Evolutionary conservation across 2,113 vertebrate species (phyloP).

Genomic region (Sisor rabdophorus): DNA sequence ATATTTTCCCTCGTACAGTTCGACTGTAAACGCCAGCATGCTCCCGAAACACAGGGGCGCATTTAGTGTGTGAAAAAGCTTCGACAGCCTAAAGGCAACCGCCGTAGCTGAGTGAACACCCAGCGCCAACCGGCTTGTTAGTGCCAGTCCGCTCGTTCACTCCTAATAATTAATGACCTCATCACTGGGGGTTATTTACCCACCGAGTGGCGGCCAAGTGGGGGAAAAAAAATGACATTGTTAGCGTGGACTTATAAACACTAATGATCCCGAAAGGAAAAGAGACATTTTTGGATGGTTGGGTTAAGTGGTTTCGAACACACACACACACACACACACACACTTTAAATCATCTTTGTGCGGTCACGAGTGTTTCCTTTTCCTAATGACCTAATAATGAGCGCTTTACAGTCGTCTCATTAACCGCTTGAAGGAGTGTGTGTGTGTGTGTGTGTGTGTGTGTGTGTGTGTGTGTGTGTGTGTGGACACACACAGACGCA

Average conservation of each 20-base stretch:
- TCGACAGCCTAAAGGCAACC: neutral
- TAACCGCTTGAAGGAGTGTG: constrained; percentile 48
- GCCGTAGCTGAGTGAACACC: constrained; percentile 37
- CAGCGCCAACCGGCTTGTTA: constrained; percentile 35
- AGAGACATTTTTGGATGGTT: constrained; percentile 29
- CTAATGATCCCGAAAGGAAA: constrained; percentile 53
- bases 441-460: too few relatives aligned
- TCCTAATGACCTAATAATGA: constrained; percentile 70
- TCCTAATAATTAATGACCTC: constrained; percentile 57
- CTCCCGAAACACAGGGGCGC: neutral
- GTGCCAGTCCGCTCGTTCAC: constrained; percentile 27
- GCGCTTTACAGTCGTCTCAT: constrained; percentile 65
- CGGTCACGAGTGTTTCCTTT: constrained; percentile 60
- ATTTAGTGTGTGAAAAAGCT: constrained; percentile 26
- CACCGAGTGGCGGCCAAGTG: constrained; percentile 36
- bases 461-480: too few relatives aligned
- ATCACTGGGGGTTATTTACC: constrained; percentile 49
- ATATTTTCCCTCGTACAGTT: neutral
- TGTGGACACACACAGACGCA: neutral
- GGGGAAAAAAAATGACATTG: constrained; percentile 54
- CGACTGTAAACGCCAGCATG: neutral
- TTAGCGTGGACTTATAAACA: constrained; percentile 57
- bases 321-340: neutral
- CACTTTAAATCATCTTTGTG: constrained; percentile 59
- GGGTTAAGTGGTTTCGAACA: neutral